phyloP scores from a whole-genome alignment of 1,140 invertebrate species.

The Lamellibrachia luymesi region DNA sequence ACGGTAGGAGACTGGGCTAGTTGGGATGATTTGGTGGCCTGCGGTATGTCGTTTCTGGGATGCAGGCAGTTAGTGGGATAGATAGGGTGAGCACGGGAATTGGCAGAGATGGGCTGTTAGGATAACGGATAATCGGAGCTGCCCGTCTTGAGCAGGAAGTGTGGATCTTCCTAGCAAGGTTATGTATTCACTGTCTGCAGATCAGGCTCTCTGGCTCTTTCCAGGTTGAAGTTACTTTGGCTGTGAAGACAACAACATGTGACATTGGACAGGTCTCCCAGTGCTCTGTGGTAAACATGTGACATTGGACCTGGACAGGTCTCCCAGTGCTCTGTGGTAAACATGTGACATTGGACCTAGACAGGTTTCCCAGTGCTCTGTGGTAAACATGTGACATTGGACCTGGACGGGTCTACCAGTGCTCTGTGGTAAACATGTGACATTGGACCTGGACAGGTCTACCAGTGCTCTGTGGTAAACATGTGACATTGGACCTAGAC shows the following conservation, averaged over 20 bases:
- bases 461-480: too few relatives aligned
- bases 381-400: too few relatives aligned
- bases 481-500: too few relatives aligned
- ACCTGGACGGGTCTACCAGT: too few relatives aligned
- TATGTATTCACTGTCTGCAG: neutral
- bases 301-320: too few relatives aligned
- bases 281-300: too few relatives aligned
- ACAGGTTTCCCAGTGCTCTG: too few relatives aligned
- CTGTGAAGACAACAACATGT: neutral
- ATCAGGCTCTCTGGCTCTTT: neutral
- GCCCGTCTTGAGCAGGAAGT: neutral
- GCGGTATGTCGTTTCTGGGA: neutral
- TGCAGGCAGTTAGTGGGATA: neutral
- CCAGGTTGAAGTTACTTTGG: neutral
- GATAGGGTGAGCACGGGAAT: neutral
- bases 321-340: too few relatives aligned
- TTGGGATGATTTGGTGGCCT: neutral
- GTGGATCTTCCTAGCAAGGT: neutral
- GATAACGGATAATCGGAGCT: neutral
- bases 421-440: too few relatives aligned
- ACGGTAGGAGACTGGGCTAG: neutral
- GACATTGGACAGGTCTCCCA: neutral
- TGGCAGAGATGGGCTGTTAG: neutral
- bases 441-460: too few relatives aligned
- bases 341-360: too few relatives aligned